Evolutionary conservation across 2,888 invertebrate species (phyloP).

Genomic region (Tortricodes alternella): DNA sequence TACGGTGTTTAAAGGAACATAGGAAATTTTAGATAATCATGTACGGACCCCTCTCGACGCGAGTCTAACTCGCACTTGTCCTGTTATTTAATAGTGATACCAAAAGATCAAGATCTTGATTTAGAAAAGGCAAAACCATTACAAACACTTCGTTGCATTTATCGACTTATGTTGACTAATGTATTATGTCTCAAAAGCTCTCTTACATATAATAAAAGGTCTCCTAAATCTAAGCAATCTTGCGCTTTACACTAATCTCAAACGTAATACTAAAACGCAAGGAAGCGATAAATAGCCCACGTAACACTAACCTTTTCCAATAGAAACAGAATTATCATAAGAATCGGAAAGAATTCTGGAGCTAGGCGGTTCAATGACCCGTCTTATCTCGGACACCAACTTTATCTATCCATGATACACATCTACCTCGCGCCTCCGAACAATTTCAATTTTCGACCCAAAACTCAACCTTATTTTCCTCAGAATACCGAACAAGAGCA

Average conservation of each 20-base stretch:
- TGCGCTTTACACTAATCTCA: background rate
- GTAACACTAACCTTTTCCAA: constrained; percentile 46
- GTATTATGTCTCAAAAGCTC: no score
- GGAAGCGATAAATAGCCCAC: no score
- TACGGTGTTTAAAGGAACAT: no score
- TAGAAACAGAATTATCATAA: constrained; percentile 55
- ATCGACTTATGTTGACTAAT: no score
- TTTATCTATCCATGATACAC: constrained; percentile 67
- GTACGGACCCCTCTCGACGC: no score
- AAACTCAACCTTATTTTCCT: constrained; percentile 53
- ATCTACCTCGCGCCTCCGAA: constrained; percentile 53
- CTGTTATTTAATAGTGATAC: no score
- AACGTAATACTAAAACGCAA: background rate
- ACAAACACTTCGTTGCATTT: no score
- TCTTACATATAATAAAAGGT: no score
- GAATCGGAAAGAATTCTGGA: constrained; percentile 51
- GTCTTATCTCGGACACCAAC: constrained; percentile 68
- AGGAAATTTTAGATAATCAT: no score
- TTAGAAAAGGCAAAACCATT: no score
- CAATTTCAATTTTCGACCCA: constrained; percentile 52
- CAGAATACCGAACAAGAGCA: constrained; percentile 45
- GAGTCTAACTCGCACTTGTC: no score
- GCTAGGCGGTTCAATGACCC: constrained; percentile 60
- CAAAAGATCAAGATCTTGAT: no score
- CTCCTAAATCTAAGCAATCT: background rate